These are phyloP conservation scores for Philonicus albiceps DNA, from an alignment of 2,888 invertebrate genomes.

Conservation along the genomic window DNA sequence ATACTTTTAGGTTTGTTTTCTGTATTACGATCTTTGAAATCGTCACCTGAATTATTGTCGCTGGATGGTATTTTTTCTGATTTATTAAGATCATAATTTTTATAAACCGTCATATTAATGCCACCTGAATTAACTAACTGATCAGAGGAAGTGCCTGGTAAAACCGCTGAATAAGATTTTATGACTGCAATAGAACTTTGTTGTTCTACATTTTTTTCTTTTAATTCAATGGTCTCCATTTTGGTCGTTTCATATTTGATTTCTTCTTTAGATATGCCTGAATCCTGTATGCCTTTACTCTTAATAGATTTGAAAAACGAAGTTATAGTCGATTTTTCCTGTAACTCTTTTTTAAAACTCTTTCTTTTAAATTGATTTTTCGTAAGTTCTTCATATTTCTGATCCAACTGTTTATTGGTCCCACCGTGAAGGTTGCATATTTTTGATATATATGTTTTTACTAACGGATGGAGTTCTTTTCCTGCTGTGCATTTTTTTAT, in stretches of 20 bases:
- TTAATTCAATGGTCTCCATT: background rate
- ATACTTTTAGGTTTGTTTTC: background rate
- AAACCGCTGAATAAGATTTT: background rate
- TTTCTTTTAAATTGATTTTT: background rate
- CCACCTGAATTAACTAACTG: background rate
- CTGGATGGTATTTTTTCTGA: background rate
- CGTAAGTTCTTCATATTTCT: conserved; percentile 53
- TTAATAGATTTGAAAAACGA: conserved; percentile 49
- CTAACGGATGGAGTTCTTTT: conserved; percentile 64
- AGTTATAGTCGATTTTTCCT: conserved; percentile 63
- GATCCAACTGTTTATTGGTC: conserved; percentile 65
- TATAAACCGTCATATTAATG: background rate
- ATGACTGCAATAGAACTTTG: background rate
- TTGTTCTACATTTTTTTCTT: background rate
- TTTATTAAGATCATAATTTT: background rate
- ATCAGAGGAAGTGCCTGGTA: background rate
- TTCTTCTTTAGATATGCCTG: background rate
- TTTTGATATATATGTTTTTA: conserved; percentile 67
- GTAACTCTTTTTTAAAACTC: conserved; percentile 64
- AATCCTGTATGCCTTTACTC: conserved; percentile 9
- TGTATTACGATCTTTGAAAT: background rate
- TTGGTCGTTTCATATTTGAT: background rate
- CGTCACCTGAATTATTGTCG: background rate
- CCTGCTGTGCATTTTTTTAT: conserved; percentile 69
- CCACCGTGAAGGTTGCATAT: conserved; percentile 65